Evolutionary conservation across 1,140 invertebrate genomes (phyloP).

Genomic region (Leptopilina clavipes): DNA sequence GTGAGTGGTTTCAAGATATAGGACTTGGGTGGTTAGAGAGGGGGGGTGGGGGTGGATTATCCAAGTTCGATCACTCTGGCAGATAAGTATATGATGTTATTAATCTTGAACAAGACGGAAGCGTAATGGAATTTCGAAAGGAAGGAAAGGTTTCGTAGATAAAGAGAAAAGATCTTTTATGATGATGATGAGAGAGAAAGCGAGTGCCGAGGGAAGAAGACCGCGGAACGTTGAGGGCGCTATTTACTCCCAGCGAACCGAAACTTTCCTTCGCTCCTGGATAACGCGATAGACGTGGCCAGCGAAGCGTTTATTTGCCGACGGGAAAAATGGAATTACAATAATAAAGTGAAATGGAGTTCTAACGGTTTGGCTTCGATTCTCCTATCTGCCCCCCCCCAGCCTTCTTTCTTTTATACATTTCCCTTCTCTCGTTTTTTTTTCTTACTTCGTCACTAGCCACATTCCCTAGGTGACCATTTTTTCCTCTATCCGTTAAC

Average conservation of each 20-base stretch:
- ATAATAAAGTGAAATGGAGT: conserved; percentile 61
- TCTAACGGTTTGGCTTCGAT: conserved; percentile 51
- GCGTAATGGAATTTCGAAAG: conserved; percentile 19
- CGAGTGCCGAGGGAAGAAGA: conserved; percentile 24
- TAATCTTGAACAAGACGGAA: conserved; percentile 42
- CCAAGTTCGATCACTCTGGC: conserved; percentile 37
- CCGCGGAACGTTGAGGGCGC: conserved; percentile 41
- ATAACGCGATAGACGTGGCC: conserved; percentile 62
- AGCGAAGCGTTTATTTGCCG: conserved; percentile 63
- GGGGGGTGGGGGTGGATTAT: conserved; percentile 28
- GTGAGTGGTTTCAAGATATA: too few relatives aligned
- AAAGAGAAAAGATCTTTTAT: neutral
- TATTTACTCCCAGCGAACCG: conserved; percentile 58
- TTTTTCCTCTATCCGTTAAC: conserved; percentile 34
- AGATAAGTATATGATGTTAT: conserved; percentile 54
- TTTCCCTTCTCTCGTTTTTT: neutral
- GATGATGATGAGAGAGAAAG: neutral
- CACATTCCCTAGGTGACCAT: conserved; percentile 1
- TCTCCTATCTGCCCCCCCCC: neutral
- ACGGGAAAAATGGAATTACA: conserved; percentile 64
- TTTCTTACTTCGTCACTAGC: neutral
- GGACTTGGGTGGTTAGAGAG: too few relatives aligned
- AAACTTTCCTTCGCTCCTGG: conserved; percentile 53
- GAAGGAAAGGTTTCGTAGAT: neutral
- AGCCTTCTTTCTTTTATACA: neutral